Evolutionary conservation across 2,888 invertebrate species (phyloP).

Genomic region (Dascillus cervinus): DNA sequence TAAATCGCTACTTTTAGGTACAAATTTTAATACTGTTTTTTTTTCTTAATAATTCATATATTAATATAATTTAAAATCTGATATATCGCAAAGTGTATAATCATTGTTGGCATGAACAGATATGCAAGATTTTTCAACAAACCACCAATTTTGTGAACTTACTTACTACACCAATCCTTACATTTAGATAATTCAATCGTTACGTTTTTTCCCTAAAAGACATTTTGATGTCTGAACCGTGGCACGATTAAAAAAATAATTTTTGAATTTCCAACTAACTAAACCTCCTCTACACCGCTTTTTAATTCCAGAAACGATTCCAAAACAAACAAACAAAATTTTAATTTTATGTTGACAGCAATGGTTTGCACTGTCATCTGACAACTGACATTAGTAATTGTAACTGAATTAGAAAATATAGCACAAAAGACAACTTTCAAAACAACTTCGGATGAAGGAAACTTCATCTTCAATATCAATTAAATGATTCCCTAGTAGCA

Average conservation of each 20-base stretch:
- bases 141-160: slow-evolving; percentile 17
- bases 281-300: slow-evolving; percentile 14
- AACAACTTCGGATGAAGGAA: too few species aligned
- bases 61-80: slow-evolving; percentile 29
- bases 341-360: too few species aligned
- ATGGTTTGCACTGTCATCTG: too few species aligned
- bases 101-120: slow-evolving; percentile 41
- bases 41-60: slow-evolving; percentile 29
- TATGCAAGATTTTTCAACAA: slow-evolving; percentile 33
- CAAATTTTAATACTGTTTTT: slow-evolving; percentile 44
- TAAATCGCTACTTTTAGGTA: slow-evolving; percentile 43
- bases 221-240: slow-evolving; percentile 25
- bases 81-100: slow-evolving; percentile 23
- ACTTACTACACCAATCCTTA: slow-evolving; percentile 17
- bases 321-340: too few species aligned
- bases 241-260: slow-evolving; percentile 30
- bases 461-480: too few species aligned
- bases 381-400: too few species aligned
- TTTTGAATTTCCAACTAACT: slow-evolving; percentile 19
- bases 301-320: too few species aligned
- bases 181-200: slow-evolving; percentile 17
- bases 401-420: too few species aligned
- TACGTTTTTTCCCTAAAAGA: slow-evolving; percentile 21
- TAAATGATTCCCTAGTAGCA: too few species aligned
- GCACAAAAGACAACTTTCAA: too few species aligned